These are phyloP conservation scores for Synaphobranchus kaupii DNA, from an alignment of 2,797 vertebrate genomes.

Conservation along the genomic window DNA sequence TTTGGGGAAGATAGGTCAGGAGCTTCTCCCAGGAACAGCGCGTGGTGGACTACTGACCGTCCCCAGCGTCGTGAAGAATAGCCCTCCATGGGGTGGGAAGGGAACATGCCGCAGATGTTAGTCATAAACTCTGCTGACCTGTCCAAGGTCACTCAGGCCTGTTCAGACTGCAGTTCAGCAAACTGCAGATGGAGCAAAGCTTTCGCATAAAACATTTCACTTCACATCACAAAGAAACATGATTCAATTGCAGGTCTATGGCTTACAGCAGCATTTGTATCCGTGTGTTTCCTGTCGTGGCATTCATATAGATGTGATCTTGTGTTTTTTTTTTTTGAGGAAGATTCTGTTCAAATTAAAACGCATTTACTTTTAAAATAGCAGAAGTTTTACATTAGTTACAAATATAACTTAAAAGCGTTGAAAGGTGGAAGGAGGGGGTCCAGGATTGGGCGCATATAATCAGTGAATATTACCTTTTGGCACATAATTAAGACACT, in stretches of 20 bases:
- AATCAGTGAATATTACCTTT: not conserved
- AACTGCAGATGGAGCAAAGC: conserved; percentile 27
- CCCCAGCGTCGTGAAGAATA: conserved; percentile 64
- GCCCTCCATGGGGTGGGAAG: conserved; percentile 64
- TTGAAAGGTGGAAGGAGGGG: not conserved
- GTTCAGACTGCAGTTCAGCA: conserved; percentile 37
- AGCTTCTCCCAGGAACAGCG: conserved; percentile 50
- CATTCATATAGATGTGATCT: not conserved
- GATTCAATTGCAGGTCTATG: not conserved
- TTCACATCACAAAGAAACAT: conserved; percentile 24
- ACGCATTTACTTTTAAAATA: not conserved
- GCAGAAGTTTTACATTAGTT: not conserved
- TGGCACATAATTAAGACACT: not conserved
- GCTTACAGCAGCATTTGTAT: conserved; percentile 20
- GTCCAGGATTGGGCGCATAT: not conserved
- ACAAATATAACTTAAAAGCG: not conserved
- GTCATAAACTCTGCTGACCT: conserved; percentile 61
- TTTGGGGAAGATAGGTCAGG: conserved; percentile 9
- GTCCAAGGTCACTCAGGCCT: conserved; percentile 44
- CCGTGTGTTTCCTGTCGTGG: conserved; percentile 19
- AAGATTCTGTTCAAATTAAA: not conserved
- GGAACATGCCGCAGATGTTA: conserved; percentile 67
- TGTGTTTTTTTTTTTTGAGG: not conserved
- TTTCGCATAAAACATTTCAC: conserved; percentile 16
- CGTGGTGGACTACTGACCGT: conserved; percentile 34